Conservation (phyloP, 2,888 invertebrate species). For the Anodontia alba region DNA sequence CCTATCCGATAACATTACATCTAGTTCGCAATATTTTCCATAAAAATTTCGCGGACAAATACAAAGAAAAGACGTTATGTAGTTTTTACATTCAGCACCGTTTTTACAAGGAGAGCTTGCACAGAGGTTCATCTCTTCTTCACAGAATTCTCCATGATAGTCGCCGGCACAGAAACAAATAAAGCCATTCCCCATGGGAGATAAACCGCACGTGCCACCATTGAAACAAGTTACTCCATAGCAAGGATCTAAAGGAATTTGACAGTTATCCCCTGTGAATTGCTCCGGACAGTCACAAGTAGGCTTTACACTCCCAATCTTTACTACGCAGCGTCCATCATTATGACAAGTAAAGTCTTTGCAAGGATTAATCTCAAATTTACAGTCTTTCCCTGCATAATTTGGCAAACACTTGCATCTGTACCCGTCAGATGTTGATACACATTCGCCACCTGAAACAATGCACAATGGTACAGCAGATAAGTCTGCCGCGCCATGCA, state of each 20-base stretch:
- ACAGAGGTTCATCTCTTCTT: conserved; percentile 63
- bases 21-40: conserved; percentile 63
- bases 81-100: conserved; percentile 68
- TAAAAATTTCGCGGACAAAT: conserved; percentile 61
- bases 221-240: conserved; percentile 61
- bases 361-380: conserved; percentile 61
- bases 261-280: conserved; percentile 68
- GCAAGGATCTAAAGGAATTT: conserved; percentile 64
- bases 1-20: conserved; percentile 36
- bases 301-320: conserved; percentile 39
- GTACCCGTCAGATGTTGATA: conserved; percentile 19
- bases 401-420: conserved; percentile 48
- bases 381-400: conserved; percentile 47
- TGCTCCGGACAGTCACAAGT: conserved; percentile 62
- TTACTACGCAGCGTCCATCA: conserved; percentile 62
- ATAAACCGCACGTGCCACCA: conserved; percentile 66
- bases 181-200: conserved; percentile 61
- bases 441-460: conserved; percentile 47
- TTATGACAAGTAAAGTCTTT: conserved; percentile 61
- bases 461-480: too few relatives aligned
- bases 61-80: conserved; percentile 64
- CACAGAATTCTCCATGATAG: conserved; percentile 70
- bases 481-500: too few relatives aligned
- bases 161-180: conserved; percentile 60
- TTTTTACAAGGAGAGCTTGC: conserved; percentile 64